Percentiles rank a stretch among this genome's conserved stretches.
Evolutionary conservation across 2,888 invertebrate species (phyloP).

Genomic region (Halocaridina rubra): DNA sequence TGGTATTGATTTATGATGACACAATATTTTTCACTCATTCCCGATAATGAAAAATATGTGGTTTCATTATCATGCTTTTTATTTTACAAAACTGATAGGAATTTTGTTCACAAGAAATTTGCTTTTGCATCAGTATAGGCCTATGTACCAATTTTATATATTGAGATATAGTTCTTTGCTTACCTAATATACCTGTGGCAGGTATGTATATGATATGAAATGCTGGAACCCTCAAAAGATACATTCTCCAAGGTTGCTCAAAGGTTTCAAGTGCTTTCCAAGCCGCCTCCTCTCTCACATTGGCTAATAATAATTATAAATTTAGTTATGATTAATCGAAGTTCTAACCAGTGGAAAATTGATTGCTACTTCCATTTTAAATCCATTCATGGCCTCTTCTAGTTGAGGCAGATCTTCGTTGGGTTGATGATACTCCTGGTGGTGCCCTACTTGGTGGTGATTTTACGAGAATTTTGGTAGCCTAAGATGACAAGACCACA

Average conservation of each 20-base stretch:
- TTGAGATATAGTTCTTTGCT: too few species aligned
- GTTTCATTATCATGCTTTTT: too few species aligned
- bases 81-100: too few species aligned
- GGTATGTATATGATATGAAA: not conserved
- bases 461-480: conserved; percentile 36
- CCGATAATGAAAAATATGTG: too few species aligned
- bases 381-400: conserved; percentile 47
- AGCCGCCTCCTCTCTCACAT: conserved; percentile 22
- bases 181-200: too few species aligned
- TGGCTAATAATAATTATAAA: conserved; percentile 20
- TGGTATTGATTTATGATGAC: too few species aligned
- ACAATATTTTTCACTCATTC: too few species aligned
- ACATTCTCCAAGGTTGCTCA: conserved; percentile 10
- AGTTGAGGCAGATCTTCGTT: conserved; percentile 51
- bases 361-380: conserved; percentile 2
- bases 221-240: not conserved
- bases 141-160: too few species aligned
- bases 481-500: conserved; percentile 29
- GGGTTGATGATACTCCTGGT: conserved; percentile 44
- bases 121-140: too few species aligned
- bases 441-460: conserved; percentile 7
- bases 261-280: not conserved
- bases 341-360: not conserved
- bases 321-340: not conserved
- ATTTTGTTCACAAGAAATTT: too few species aligned